Base-by-base conservation (phyloP, 2,888 invertebrate genomes). In the Stenichneumon culpator region DNA sequence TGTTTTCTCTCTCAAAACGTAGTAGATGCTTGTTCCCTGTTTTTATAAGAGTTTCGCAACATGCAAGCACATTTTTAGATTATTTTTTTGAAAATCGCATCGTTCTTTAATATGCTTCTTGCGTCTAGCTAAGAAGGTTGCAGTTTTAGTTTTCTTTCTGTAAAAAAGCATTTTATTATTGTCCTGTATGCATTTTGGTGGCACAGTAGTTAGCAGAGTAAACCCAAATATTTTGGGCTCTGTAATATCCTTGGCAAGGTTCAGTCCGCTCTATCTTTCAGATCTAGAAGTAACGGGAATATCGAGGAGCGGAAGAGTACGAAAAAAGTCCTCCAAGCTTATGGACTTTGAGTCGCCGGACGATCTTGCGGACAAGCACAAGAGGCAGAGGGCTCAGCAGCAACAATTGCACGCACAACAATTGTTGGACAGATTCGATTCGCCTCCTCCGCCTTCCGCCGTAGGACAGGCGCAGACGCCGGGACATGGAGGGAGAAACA, bases 261-360 rank as follows among this genome's bases (percentile, higher is more conserved):
- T 88, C 91, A 92, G 92, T 92, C 90, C 87, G 90, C 92, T 91
- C 86, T 72, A 63, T 81, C 52, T 92, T 92, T 84, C 92, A 95
- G 97, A 97, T 95, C 95, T 97, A 91, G 97, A 97, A 94, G 97
- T 97, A 79, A 97, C 97, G 78, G 98, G 98, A 9, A 96, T 98
- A 57, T 98, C 98, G 2, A 96, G 98, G 82, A 98, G 98, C 89
- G 98, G 98, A 28, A 95, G 98, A 81, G 98, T 99, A 0, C 95
- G 99, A 79, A 99, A 99, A 95, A 99, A 99, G 94, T 99, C 98
- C 22, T 98, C 98, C 0, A 98, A 99, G 93, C 95, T 99, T 63
- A 96, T 98, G 94, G 99, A 98, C 94, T 99, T 98, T 94, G 98
- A 98, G 93, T 98, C 98, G 0, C 97, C 97, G 0, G 99, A 98